Base-by-base conservation (phyloP, 2,888 invertebrate genomes). In the Embidobia sp. region DNA sequence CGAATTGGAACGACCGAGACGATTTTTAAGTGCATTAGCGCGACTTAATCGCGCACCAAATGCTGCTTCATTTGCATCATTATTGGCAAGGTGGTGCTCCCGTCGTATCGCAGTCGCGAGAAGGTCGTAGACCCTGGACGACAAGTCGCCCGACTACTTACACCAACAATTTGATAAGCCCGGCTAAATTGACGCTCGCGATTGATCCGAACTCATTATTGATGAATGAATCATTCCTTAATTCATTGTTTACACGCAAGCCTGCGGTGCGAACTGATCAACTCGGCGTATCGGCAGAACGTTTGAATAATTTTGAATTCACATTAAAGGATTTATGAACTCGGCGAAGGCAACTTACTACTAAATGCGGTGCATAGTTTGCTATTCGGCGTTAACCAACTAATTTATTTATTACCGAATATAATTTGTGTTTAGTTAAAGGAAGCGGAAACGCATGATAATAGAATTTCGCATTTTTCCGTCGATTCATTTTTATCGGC, bases 21-120 rank as follows among this genome's bases (percentile, higher is more conserved):
- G 70, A 70, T 70, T 59, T 59, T 70, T 70, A 70, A 70, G 59
- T 70, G 70, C 70, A 59, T 67, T 67, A 67, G 37, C 48, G 55
- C 55, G 29, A 29, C 35, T 46, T 70, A 70, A 70, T 61, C 61
- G 51, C 48, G 40, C 8, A 42, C 48, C 67, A 37, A 67, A 67
- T 48, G 55, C 42, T 31, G 57, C 51, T 70, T 70, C 51, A 59
- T 70, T 70, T 70, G 59, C 69, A 59, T 59, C 42, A 70, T 70
- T 51, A 70, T 70, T 59, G 59, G 59, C 44, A 51, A 59, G 69
- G 44, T 67, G 57, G 49, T 35, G 16, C 46, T 15, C 31, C 6
- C 10, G 10, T 18, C 11, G 42, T 19, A 29, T 26, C 33, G 26
- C 6, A 27, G 26, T 16, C 10, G 37, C 49, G 22, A 42, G 49